Evolutionary conservation across 2,797 vertebrate genomes (phyloP).

Genomic region (Macroramphosus scolopax): DNA sequence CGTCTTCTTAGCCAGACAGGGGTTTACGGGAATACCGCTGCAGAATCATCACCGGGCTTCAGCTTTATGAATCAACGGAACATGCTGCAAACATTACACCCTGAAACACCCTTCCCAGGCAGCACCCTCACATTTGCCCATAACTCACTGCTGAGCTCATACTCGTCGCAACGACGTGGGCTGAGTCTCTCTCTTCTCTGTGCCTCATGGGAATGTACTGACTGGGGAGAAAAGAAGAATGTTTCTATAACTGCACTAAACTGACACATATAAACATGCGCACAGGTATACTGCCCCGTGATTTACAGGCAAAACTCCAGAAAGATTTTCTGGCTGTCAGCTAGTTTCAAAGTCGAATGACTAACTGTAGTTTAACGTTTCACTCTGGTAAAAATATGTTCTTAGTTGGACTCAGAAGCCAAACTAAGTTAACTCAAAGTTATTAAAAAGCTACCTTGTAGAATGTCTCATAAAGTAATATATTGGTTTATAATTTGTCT

Average conservation of each 20-base stretch:
- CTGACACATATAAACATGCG: conserved; percentile 18
- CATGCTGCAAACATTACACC: conserved; percentile 76
- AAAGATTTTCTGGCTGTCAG: background rate
- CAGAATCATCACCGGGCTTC: conserved; percentile 74
- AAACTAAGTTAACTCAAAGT: too few relatives aligned
- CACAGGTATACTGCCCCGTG: background rate
- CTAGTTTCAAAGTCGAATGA: too few relatives aligned
- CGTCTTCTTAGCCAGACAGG: conserved; percentile 51
- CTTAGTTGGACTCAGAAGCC: too few relatives aligned
- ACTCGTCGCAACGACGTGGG: conserved; percentile 44
- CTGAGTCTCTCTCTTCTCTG: conserved; percentile 22
- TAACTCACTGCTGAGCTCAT: conserved; percentile 76
- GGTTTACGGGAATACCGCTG: conserved; percentile 75
- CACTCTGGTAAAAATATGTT: too few relatives aligned
- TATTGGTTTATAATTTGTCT: too few relatives aligned
- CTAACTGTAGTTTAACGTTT: too few relatives aligned
- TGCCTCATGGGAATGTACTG: conserved; percentile 52
- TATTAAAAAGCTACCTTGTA: too few relatives aligned
- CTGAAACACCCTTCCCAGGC: conserved; percentile 64
- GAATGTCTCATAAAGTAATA: too few relatives aligned
- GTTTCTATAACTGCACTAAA: conserved; percentile 24
- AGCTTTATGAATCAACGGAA: conserved; percentile 79
- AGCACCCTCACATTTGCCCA: conserved; percentile 58
- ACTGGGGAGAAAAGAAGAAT: conserved; percentile 47
- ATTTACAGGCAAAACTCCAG: conserved; percentile 13